Conservation (phyloP, 2,888 invertebrate genomes). For the Lordiphosa andalusiaca region DNA sequence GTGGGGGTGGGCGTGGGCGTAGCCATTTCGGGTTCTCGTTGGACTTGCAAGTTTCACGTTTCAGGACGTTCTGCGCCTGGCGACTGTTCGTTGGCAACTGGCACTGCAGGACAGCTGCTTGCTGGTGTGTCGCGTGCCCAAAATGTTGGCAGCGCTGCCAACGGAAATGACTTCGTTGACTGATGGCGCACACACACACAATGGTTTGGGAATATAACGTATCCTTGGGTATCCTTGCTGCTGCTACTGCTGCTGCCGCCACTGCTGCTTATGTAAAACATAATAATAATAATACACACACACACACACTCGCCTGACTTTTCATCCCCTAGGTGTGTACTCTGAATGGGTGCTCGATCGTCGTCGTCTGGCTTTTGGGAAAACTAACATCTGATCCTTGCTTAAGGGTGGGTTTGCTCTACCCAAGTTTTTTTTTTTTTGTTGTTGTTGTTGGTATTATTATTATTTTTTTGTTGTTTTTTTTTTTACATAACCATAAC, state of each 20-base stretch:
- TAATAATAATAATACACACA: conserved; percentile 51
- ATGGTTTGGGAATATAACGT: conserved; percentile 43
- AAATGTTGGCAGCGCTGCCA: conserved; percentile 77
- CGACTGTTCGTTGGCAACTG: conserved; percentile 21
- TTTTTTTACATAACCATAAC: conserved; percentile 40
- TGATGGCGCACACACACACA: conserved; percentile 62
- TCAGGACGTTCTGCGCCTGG: neutral
- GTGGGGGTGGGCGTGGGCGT: conserved; percentile 31
- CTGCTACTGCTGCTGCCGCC: conserved; percentile 33
- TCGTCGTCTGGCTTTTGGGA: conserved; percentile 67
- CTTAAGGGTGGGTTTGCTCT: conserved; percentile 64
- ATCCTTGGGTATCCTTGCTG: conserved; percentile 42
- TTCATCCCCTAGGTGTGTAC: conserved; percentile 77
- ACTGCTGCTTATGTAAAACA: conserved; percentile 57
- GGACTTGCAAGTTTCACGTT: conserved; percentile 1
- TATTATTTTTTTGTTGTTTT: too few relatives aligned
- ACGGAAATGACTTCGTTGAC: conserved; percentile 79
- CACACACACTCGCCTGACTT: conserved; percentile 56
- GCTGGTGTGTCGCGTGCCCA: conserved; percentile 84
- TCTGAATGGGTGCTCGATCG: conserved; percentile 44
- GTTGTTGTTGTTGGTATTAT: conserved; percentile 9
- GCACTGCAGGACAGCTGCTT: conserved; percentile 82
- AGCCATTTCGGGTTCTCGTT: conserved; percentile 66
- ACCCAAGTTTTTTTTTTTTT: conserved; percentile 32
- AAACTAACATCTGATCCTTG: conserved; percentile 80